phyloP scores from a whole-genome alignment of 2,888 invertebrate species.

The Pollenia griseotomentosa region DNA sequence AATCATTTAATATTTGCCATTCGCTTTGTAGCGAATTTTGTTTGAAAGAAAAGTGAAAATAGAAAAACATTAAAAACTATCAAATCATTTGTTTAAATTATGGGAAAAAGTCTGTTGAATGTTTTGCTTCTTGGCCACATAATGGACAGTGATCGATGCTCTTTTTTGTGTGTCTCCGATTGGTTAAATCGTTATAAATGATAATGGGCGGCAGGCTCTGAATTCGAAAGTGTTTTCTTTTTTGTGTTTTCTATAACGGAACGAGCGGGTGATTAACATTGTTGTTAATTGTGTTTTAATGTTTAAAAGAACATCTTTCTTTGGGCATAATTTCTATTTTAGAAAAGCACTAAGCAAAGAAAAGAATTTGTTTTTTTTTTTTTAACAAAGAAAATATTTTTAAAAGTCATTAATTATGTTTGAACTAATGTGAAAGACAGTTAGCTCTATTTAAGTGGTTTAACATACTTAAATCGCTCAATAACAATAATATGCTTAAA shows the following conservation, averaged over 20 bases:
- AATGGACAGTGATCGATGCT: conserved; percentile 50
- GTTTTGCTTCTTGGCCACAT: not conserved
- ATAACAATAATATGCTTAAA: too few species aligned
- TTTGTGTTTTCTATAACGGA: not conserved
- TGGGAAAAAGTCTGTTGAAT: not conserved
- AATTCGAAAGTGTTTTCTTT: conserved; percentile 6
- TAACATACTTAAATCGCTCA: too few species aligned
- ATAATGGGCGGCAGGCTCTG: not conserved
- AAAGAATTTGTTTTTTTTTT: not conserved
- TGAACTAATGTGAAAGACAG: too few species aligned
- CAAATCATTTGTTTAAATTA: conserved; percentile 38
- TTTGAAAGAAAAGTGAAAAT: conserved; percentile 56
- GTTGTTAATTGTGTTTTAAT: not conserved
- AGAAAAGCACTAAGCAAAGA: not conserved
- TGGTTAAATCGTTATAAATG: not conserved
- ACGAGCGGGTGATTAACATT: not conserved
- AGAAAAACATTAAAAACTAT: not conserved
- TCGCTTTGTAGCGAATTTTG: not conserved
- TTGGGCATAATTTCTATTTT: not conserved
- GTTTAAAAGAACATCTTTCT: not conserved
- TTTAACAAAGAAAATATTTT: too few species aligned
- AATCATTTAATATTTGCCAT: conserved; percentile 46
- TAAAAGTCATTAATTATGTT: too few species aligned
- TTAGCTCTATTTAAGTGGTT: too few species aligned
- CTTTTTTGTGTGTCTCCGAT: not conserved